These are phyloP conservation scores for Chaetops frenatus DNA, from an alignment of 2,113 vertebrate species.

Conservation along the genomic window DNA sequence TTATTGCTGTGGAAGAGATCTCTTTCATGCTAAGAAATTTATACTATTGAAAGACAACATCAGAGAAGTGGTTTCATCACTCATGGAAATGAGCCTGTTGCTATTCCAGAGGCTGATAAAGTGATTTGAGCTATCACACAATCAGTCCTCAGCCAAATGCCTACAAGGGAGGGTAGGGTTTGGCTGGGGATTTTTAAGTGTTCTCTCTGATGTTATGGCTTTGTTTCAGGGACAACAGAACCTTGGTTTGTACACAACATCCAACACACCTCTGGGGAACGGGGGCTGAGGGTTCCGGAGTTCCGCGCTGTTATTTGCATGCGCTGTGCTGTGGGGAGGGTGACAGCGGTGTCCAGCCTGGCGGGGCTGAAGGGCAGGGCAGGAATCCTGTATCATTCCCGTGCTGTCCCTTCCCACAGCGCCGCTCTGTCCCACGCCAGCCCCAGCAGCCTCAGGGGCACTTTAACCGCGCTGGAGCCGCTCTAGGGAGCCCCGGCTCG, in stretches of 20 bases:
- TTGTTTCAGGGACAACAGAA: background rate
- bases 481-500: fast-evolving
- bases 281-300: background rate
- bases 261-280: background rate
- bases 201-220: background rate
- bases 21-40: background rate
- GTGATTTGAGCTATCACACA: background rate
- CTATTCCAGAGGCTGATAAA: background rate
- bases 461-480: background rate
- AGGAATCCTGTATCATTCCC: background rate
- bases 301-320: background rate
- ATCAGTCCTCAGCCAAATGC: background rate
- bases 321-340: background rate
- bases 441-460: slow-evolving; percentile 1
- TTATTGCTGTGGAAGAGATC: background rate
- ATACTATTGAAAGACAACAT: background rate
- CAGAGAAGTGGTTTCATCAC: background rate
- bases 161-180: background rate
- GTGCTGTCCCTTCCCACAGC: slow-evolving; percentile 3
- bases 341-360: background rate
- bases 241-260: background rate
- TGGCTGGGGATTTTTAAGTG: background rate
- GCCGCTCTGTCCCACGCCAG: background rate
- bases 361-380: slow-evolving; percentile 22
- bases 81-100: background rate